These are phyloP conservation scores for Leptinotarsa juncta DNA, from an alignment of 2,888 invertebrate genomes.

Conservation along the genomic window DNA sequence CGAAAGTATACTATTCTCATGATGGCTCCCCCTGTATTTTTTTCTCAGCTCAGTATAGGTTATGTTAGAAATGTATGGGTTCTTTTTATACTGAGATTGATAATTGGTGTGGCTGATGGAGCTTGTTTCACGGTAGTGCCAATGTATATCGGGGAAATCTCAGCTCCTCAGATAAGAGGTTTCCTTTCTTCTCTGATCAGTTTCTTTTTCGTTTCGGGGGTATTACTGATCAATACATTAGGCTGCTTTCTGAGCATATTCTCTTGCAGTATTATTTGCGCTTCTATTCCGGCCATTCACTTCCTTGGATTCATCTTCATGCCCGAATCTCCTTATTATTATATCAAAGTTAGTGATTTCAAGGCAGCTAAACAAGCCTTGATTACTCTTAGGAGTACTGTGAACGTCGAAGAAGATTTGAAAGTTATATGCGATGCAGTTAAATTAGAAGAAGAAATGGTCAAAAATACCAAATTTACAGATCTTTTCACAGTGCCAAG, in stretches of 20 bases:
- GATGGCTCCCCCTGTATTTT: constrained; percentile 21
- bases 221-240: constrained; percentile 72
- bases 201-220: constrained; percentile 70
- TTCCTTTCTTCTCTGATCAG: constrained; percentile 73
- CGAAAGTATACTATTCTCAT: constrained; percentile 73
- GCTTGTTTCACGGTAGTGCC: constrained; percentile 66
- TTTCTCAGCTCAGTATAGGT: constrained; percentile 19
- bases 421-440: constrained; percentile 46
- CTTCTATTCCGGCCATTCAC: constrained; percentile 66
- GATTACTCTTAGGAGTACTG: constrained; percentile 62
- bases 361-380: constrained; percentile 67
- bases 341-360: constrained; percentile 63
- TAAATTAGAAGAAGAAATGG: constrained; percentile 54
- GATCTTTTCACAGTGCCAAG: constrained; percentile 51
- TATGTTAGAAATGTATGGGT: constrained; percentile 21
- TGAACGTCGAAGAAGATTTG: constrained; percentile 50
- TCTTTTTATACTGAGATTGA: constrained; percentile 56
- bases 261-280: constrained; percentile 66
- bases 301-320: constrained; percentile 67
- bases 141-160: constrained; percentile 73
- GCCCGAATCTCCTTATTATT: constrained; percentile 72
- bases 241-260: constrained; percentile 65
- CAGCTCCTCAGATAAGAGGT: constrained; percentile 70
- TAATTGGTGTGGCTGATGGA: constrained; percentile 72
- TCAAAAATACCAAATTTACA: constrained; percentile 47